Evolutionary conservation across 2,797 vertebrate genomes (phyloP), one percentile per base, ranked within the genome.

Genomic region (Pseudomugil tenellus): DNA sequence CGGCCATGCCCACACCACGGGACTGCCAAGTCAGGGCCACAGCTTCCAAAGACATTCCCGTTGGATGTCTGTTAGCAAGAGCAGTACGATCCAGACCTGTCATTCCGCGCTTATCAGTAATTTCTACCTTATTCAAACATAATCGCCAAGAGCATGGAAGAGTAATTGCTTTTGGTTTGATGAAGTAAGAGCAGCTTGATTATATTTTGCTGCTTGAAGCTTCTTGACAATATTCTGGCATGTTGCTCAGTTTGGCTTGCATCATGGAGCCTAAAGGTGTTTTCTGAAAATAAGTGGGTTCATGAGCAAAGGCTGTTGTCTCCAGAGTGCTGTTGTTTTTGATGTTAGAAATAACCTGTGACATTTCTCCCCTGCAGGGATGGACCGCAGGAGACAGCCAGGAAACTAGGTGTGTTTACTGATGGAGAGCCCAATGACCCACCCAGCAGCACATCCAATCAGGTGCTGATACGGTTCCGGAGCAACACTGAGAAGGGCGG

Each of bases 381-480:
- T 34, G 98, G 98, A 1, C 95, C 97, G 0, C 96, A 96, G 79
- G 96, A 96, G 84, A 96, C 96, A 0, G 92, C 93, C 31, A 93
- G 96, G 0, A 97, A 97, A 89, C 93, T 99, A 0, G 97, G 97
- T 0, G 92, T 97, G 63, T 99, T 99, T 85, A 96, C 95, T 0
- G 95, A 96, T 2, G 96, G 91, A 59, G 94, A 96, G 7, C 94
- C 94, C 14, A 97, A 96, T 74, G 95, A 96, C 29, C 94, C 94
- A 0, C 90, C 95, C 11, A 94, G 95, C 60, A 99, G 97, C 90
- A 97, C 97, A 10, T 98, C 98, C 79, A 98, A 98, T 85, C 96
- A 99, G 84, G 94, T 96, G 76, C 94, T 99, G 78, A 88, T 99
- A 74, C 96, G 93, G 35, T 99, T 99, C 86, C 96, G 96, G 85